Conservation (phyloP, 2,113 vertebrate genomes). For the Psilopsiagon aurifrons region DNA sequence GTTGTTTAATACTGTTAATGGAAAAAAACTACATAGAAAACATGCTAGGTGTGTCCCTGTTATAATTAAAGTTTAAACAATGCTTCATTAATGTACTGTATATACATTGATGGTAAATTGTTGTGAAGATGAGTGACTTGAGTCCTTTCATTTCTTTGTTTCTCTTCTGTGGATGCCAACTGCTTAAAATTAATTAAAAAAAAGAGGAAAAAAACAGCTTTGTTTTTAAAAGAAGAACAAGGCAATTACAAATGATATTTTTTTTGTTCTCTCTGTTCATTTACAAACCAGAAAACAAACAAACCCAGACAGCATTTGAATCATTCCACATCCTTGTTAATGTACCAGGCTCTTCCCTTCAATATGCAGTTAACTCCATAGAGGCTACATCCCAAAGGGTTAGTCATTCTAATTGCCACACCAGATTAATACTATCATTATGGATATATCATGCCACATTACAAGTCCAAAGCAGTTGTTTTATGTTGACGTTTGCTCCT, state of each 20-base stretch:
- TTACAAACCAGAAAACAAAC: conserved; percentile 73
- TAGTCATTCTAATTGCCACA: conserved; percentile 62
- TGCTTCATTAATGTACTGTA: conserved; percentile 93
- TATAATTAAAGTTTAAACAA: conserved; percentile 90
- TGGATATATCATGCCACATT: conserved; percentile 65
- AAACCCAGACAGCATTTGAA: conserved; percentile 61
- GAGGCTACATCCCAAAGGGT: conserved; percentile 64
- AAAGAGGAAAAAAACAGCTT: conserved; percentile 54
- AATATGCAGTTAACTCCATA: conserved; percentile 69
- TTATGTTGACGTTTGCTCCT: conserved; percentile 75
- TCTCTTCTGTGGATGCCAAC: conserved; percentile 90
- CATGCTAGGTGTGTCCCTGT: conserved; percentile 88
- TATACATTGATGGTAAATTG: conserved; percentile 91
- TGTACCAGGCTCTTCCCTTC: conserved; percentile 67
- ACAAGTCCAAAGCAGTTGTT: conserved; percentile 72
- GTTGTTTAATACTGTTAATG: conserved; percentile 94
- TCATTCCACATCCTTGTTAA: conserved; percentile 63
- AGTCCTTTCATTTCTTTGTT: conserved; percentile 87
- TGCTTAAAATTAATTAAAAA: conserved; percentile 84
- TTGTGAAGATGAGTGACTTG: conserved; percentile 86
- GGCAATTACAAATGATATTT: conserved; percentile 68
- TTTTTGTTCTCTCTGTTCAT: conserved; percentile 80
- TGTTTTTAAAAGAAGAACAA: conserved; percentile 73
- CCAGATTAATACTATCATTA: conserved; percentile 58
- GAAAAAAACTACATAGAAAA: conserved; percentile 86